A percentile compares a stretch with the other conserved stretches of the same genome.
phyloP scores from a whole-genome alignment of 2,888 invertebrate genomes.

The Hedychridium roseum region DNA sequence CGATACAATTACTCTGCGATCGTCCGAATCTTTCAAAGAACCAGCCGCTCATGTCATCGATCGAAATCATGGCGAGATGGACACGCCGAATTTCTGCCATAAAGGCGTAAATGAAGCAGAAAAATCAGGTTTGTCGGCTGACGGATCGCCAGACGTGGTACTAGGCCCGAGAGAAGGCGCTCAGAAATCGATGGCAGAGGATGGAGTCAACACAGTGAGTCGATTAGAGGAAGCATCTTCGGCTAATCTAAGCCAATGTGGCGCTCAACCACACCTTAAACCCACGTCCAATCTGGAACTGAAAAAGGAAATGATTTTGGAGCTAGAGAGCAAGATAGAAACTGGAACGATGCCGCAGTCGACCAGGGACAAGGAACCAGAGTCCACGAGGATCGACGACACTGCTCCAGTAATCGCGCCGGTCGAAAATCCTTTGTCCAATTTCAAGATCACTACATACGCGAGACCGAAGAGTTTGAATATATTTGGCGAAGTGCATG shows the following conservation, averaged over 20 bases:
- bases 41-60: constrained; percentile 4
- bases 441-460: constrained; percentile 60
- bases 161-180: no score
- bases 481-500: constrained; percentile 48
- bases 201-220: no score
- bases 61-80: no score
- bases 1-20: constrained; percentile 36
- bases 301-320: constrained; percentile 48
- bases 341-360: constrained; percentile 31
- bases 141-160: no score
- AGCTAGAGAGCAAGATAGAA: constrained; percentile 50
- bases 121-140: no score
- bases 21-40: constrained; percentile 35
- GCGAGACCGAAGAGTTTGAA: constrained; percentile 51
- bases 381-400: constrained; percentile 16
- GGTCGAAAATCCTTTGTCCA: constrained; percentile 53
- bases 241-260: no score
- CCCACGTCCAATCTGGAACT: constrained; percentile 18
- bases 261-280: neutral
- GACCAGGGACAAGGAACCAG: constrained; percentile 20
- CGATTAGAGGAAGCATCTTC: neutral
- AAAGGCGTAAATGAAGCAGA: no score
- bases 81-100: no score
- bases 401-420: constrained; percentile 50
- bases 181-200: no score